These are phyloP conservation scores for Myzus persicae DNA, from an alignment of 1,140 invertebrate genomes.

Conservation along the genomic window DNA sequence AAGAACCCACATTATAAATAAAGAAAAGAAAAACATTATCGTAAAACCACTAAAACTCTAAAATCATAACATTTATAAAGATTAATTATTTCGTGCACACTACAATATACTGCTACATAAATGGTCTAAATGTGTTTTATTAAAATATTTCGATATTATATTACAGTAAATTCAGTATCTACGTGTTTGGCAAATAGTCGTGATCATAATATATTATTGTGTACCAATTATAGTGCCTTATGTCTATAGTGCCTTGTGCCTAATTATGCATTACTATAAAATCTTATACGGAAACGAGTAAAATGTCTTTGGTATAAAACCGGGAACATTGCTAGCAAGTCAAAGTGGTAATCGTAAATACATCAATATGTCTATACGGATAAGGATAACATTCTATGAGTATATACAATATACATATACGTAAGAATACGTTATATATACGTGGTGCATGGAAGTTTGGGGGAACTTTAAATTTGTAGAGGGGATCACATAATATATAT, in stretches of 20 bases:
- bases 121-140: not conserved
- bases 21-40: constrained; percentile 4
- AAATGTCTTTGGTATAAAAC: not conserved
- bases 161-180: not conserved
- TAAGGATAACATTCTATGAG: not conserved
- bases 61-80: not conserved
- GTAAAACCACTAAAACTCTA: not conserved
- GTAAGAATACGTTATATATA: not conserved
- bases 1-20: not conserved
- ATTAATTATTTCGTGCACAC: not conserved
- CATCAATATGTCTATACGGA: not conserved
- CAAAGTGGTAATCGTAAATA: not conserved
- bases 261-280: not conserved
- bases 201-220: too few species aligned
- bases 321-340: not conserved
- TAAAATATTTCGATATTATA: not conserved
- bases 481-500: not conserved
- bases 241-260: too few species aligned
- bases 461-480: not conserved
- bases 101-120: not conserved
- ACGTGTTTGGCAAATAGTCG: not conserved
- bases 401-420: not conserved
- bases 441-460: not conserved
- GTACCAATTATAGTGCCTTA: too few species aligned
- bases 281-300: not conserved